Evolutionary conservation across 2,888 invertebrate species (phyloP).

Genomic region (Euplexia lucipara): DNA sequence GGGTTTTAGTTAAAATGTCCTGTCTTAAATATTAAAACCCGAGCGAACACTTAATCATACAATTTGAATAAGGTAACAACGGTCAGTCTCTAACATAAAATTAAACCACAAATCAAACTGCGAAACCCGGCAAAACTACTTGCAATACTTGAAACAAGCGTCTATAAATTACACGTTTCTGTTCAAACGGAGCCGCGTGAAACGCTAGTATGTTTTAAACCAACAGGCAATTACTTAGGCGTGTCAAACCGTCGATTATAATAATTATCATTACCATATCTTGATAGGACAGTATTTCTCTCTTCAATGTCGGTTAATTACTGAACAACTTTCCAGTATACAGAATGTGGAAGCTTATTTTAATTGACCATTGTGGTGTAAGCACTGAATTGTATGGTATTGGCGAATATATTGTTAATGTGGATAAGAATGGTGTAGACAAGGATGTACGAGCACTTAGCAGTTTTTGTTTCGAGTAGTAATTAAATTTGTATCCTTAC

Average conservation of each 20-base stretch:
- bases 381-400: slow-evolving; percentile 10
- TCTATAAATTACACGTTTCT: slow-evolving; percentile 51
- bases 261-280: slow-evolving; percentile 65
- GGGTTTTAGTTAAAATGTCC: too few species aligned
- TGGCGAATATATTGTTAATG: slow-evolving; percentile 21
- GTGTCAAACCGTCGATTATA: slow-evolving; percentile 63
- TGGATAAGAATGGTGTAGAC: neutral
- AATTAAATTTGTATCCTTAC: too few species aligned
- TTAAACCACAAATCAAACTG: slow-evolving; percentile 33
- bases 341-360: slow-evolving; percentile 49
- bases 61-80: slow-evolving; percentile 8
- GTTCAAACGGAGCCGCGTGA: slow-evolving; percentile 44
- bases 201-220: slow-evolving; percentile 46
- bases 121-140: slow-evolving; percentile 6
- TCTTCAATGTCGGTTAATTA: slow-evolving; percentile 58
- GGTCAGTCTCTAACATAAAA: slow-evolving; percentile 19
- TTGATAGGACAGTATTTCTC: slow-evolving; percentile 50
- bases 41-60: slow-evolving; percentile 5
- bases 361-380: slow-evolving; percentile 45
- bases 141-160: slow-evolving; percentile 33
- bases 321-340: slow-evolving; percentile 55
- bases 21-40: too few species aligned
- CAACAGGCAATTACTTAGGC: slow-evolving; percentile 62
- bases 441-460: neutral
- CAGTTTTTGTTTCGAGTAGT: too few species aligned